Percentiles rank a stretch among this genome's conserved stretches.
These are phyloP conservation scores for Fundulus diaphanus DNA, from an alignment of 2,797 vertebrate genomes.

Conservation along the genomic window DNA sequence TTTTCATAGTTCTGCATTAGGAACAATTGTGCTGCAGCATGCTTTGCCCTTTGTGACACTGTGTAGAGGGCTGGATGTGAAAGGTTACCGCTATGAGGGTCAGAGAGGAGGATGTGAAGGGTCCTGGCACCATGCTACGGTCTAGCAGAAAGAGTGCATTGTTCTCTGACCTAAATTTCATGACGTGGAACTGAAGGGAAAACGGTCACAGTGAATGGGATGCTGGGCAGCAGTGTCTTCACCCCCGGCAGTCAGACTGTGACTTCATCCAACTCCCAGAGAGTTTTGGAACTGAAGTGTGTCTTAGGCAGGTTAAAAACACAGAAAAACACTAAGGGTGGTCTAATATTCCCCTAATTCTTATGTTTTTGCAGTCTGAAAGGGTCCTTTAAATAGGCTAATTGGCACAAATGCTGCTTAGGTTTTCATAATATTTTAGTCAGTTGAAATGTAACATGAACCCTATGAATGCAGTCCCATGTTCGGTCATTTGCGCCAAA, in stretches of 20 bases:
- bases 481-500: not conserved
- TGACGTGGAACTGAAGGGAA: slow-evolving; percentile 69
- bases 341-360: not conserved
- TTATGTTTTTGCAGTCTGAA: not conserved
- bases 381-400: not conserved
- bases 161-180: slow-evolving; percentile 78
- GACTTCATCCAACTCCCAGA: slow-evolving; percentile 65
- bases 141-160: slow-evolving; percentile 70
- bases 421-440: not conserved
- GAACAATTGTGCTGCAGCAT: not conserved
- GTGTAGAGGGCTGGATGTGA: slow-evolving; percentile 37
- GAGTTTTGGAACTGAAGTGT: slow-evolving; percentile 37
- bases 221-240: slow-evolving; percentile 49
- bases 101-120: slow-evolving; percentile 57
- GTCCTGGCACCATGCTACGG: slow-evolving; percentile 59
- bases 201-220: slow-evolving; percentile 56
- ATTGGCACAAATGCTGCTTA: not conserved
- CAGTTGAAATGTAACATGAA: not conserved
- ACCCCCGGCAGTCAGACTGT: slow-evolving; percentile 53
- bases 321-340: not conserved
- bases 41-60: slow-evolving; percentile 18
- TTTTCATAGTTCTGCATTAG: not conserved
- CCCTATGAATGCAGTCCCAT: not conserved
- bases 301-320: slow-evolving; percentile 10
- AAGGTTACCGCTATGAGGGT: slow-evolving; percentile 47